A percentile compares a stretch with the other conserved stretches of the same genome.
phyloP scores from a whole-genome alignment of 2,888 invertebrate species.

The Aphidoletes aphidimyza region DNA sequence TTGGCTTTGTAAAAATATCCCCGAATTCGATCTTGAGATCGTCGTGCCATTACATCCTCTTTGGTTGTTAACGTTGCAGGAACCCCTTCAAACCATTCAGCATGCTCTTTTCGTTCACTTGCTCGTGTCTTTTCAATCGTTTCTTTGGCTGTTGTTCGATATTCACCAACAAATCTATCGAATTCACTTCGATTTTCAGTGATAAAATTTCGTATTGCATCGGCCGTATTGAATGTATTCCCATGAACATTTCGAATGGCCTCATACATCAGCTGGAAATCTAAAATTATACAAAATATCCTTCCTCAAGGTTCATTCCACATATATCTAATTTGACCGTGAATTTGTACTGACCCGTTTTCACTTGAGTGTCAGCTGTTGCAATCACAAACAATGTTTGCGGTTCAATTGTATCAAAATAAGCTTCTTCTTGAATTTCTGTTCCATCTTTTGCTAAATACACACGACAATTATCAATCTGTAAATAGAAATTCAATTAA shows the following conservation, averaged over 20 bases:
- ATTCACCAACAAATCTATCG: constrained; percentile 63
- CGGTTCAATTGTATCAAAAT: constrained; percentile 77
- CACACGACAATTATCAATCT: constrained; percentile 67
- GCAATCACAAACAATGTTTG: constrained; percentile 78
- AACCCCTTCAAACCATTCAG: constrained; percentile 82
- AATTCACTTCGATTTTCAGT: constrained; percentile 71
- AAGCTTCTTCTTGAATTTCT: constrained; percentile 79
- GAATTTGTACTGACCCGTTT: constrained; percentile 70
- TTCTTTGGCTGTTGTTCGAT: constrained; percentile 59
- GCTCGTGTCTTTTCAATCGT: constrained; percentile 56
- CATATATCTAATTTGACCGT: too few relatives aligned
- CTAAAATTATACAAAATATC: constrained; percentile 58
- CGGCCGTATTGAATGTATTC: constrained; percentile 76
- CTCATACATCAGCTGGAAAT: constrained; percentile 64
- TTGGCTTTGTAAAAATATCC: constrained; percentile 84
- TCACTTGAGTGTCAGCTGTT: constrained; percentile 68
- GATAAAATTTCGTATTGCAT: constrained; percentile 79
- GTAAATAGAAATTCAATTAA: constrained; percentile 54
- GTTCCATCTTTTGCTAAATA: constrained; percentile 77
- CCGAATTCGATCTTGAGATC: constrained; percentile 84
- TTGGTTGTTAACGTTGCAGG: constrained; percentile 72
- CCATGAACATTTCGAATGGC: constrained; percentile 64
- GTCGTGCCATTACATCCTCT: constrained; percentile 84
- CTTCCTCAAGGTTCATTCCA: neutral
- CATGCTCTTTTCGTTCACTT: constrained; percentile 75